A percentile compares a stretch with the other conserved stretches of the same genome.
Conservation (phyloP, 2,797 vertebrate species). For the Sardinella longiceps region DNA sequence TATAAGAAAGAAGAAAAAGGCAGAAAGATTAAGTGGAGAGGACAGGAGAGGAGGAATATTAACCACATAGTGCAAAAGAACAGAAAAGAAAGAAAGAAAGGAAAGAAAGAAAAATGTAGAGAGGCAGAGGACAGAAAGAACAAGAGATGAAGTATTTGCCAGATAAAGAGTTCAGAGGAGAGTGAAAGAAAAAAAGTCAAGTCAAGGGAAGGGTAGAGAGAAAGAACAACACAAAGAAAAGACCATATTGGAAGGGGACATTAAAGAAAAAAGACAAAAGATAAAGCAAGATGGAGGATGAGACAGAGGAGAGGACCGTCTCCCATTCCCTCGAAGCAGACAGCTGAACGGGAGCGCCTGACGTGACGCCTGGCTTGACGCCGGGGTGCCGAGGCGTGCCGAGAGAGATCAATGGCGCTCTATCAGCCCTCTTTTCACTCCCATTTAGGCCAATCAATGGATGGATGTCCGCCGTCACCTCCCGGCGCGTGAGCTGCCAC, state of each 20-base stretch:
- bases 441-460: constrained; percentile 68
- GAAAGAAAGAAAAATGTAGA: neutral
- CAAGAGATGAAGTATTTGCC: neutral
- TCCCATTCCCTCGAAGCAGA: neutral
- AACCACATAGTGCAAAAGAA: neutral
- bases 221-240: constrained; percentile 68
- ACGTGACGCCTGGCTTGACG: neutral
- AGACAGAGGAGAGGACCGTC: neutral
- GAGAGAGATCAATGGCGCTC: constrained; percentile 65
- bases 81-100: neutral
- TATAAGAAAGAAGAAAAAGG: neutral
- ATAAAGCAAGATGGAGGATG: neutral
- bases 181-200: neutral
- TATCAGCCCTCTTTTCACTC: constrained; percentile 69
- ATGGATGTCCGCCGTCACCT: constrained; percentile 71
- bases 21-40: neutral
- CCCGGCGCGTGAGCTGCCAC: constrained; percentile 32
- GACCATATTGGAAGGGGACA: constrained; percentile 38
- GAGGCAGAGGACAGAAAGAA: neutral
- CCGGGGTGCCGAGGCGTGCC: neutral
- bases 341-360: neutral
- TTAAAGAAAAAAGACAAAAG: constrained; percentile 53
- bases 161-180: neutral
- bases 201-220: neutral
- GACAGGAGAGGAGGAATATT: neutral